Conservation (phyloP, 1,140 invertebrate genomes). For the Meloidogyne hapla region DNA sequence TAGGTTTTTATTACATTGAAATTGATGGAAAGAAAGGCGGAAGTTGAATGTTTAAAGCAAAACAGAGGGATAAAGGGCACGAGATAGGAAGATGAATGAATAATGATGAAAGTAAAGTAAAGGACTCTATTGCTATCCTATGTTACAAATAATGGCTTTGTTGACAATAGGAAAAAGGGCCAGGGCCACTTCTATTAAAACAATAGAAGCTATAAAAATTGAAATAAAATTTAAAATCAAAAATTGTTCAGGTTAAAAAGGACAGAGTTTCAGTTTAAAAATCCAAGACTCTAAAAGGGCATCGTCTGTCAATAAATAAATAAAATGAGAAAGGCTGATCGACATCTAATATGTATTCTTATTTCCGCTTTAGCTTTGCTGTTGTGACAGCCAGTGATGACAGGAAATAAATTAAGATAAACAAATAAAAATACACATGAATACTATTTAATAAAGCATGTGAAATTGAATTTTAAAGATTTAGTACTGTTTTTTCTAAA, state of each 20-base stretch:
- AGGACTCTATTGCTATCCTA: neutral
- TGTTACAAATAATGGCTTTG: neutral
- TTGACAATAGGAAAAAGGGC: neutral
- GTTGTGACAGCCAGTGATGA: neutral
- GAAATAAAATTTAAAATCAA: too few relatives aligned
- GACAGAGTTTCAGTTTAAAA: too few relatives aligned
- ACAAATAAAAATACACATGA: neutral
- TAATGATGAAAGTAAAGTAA: neutral
- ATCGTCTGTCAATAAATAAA: too few relatives aligned
- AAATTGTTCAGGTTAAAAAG: too few relatives aligned
- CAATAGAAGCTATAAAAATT: too few relatives aligned
- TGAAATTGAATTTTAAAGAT: neutral
- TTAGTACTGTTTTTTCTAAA: neutral
- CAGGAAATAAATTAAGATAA: neutral
- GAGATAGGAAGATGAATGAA: constrained; percentile 5
- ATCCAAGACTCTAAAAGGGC: too few relatives aligned
- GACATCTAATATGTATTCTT: too few relatives aligned
- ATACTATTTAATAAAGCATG: neutral
- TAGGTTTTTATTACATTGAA: neutral
- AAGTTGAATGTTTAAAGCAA: neutral
- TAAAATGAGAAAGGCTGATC: too few relatives aligned
- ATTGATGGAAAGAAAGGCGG: neutral
- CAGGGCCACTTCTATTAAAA: neutral
- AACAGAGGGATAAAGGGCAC: constrained; percentile 6
- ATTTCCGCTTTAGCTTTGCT: neutral